Evolutionary conservation across 2,113 vertebrate species (phyloP), one percentile per base, ranked within the genome.

Genomic region (Takifugu flavidus): DNA sequence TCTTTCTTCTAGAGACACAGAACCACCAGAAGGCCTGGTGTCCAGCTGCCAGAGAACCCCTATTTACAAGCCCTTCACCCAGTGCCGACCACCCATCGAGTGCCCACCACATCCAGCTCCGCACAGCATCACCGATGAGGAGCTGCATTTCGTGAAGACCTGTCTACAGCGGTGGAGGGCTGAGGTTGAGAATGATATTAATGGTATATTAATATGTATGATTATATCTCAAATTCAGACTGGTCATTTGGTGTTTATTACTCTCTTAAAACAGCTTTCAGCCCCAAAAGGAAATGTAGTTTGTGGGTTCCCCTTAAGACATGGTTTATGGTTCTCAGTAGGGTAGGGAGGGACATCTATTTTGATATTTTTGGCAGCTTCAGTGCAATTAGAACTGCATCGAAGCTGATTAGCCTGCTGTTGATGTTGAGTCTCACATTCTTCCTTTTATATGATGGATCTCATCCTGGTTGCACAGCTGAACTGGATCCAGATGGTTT

Each of bases 131-230:
- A 92, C 91, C 0, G 84, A 92, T 2, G 93, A 96, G 3, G 96
- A 98, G 85, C 90, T 97, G 49, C 85, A 50, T 65, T 93, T 92
- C 1, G 91, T 98, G 2, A 92, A 84, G 70, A 84, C 74, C 0
- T 98, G 96, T 79, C 90, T 99, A 25, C 94, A 94, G 78, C 92
- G 94, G 2, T 99, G 97, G 97, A 94, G 93, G 70, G 80, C 82
- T 0, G 95, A 99, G 79, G 95, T 94, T 0, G 92, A 98, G 25
- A 95, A 93, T 15, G 95, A 95, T 2, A 87, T 98, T 44, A 92
- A 88, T 76, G 96, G 97, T 99, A 62, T 15, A 58, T 27, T 20
- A 25, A 49, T 25, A 8, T 14, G 4, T 45, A 13, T 14, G 12
- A 45, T 11, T 45, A 14, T 10, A 45, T 45, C 4, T 45, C 14